These are phyloP conservation scores for Sardinella longiceps DNA, from an alignment of 2,797 vertebrate genomes.

Conservation along the genomic window DNA sequence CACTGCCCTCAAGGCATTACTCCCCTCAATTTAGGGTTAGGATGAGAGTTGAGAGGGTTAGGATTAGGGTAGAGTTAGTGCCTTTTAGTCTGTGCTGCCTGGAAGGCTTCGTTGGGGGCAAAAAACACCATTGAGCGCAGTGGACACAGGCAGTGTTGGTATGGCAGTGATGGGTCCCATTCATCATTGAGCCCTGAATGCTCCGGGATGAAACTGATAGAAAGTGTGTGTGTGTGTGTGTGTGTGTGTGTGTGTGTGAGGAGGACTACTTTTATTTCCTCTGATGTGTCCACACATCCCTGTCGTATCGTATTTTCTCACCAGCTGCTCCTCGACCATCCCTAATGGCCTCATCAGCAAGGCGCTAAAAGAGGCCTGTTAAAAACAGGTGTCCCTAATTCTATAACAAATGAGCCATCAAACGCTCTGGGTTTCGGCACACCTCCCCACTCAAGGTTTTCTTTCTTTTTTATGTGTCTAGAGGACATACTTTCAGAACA, in stretches of 20 bases:
- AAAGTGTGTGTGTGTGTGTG: not conserved
- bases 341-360: not conserved
- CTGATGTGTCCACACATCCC: not conserved
- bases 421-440: not conserved
- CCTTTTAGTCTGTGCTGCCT: no score
- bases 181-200: not conserved
- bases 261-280: not conserved
- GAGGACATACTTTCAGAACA: not conserved
- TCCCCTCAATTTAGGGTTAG: no score
- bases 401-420: not conserved
- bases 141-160: not conserved
- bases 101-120: no score
- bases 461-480: not conserved
- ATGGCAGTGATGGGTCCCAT: not conserved
- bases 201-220: not conserved
- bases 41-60: no score
- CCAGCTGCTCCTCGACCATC: not conserved
- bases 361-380: not conserved
- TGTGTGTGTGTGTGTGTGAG: no score
- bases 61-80: no score
- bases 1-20: no score
- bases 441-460: not conserved
- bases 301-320: slow-evolving; percentile 6
- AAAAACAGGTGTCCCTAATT: not conserved
- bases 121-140: no score